Evolutionary conservation across 2,888 invertebrate species (phyloP).

Genomic region (Watsonalla cultraria): DNA sequence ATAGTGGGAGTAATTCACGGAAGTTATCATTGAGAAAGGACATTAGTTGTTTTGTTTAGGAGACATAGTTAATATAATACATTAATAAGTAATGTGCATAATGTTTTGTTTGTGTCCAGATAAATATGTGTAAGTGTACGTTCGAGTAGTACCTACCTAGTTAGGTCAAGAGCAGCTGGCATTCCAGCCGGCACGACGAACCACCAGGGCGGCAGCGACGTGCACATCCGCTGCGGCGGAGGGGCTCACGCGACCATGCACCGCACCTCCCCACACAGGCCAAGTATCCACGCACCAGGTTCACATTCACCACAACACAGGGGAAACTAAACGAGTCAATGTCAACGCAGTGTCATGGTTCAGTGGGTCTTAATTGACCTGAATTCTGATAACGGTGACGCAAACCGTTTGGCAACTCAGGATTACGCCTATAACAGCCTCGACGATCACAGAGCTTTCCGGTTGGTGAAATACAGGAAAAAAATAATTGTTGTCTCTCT

Average conservation of each 20-base stretch:
- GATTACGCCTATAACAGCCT: slow-evolving; percentile 39
- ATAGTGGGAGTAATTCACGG: too few relatives aligned
- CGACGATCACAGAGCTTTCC: slow-evolving; percentile 40
- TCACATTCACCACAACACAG: slow-evolving; percentile 59
- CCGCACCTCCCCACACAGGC: slow-evolving; percentile 27
- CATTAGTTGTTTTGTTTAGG: neutral
- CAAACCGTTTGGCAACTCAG: slow-evolving; percentile 54
- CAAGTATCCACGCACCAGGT: slow-evolving; percentile 29
- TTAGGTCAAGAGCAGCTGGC: slow-evolving; percentile 77
- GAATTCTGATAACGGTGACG: slow-evolving; percentile 60
- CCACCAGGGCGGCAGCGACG: slow-evolving; percentile 70
- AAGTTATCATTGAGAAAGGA: too few relatives aligned
- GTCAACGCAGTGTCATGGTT: slow-evolving; percentile 69
- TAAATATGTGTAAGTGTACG: slow-evolving; percentile 11
- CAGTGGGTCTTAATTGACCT: slow-evolving; percentile 56
- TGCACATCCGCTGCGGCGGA: slow-evolving; percentile 70
- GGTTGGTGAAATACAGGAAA: slow-evolving; percentile 43
- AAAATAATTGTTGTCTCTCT: slow-evolving; percentile 38
- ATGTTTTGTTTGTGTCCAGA: neutral
- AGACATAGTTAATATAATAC: neutral
- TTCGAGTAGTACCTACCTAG: slow-evolving; percentile 62
- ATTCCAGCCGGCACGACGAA: slow-evolving; percentile 67
- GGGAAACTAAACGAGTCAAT: slow-evolving; percentile 44
- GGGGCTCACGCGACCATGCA: slow-evolving; percentile 43
- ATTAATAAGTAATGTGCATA: neutral